A percentile compares a stretch with the other conserved stretches of the same genome.
Conservation (phyloP, 2,888 invertebrate genomes). For the Orthonevra nobilis region DNA sequence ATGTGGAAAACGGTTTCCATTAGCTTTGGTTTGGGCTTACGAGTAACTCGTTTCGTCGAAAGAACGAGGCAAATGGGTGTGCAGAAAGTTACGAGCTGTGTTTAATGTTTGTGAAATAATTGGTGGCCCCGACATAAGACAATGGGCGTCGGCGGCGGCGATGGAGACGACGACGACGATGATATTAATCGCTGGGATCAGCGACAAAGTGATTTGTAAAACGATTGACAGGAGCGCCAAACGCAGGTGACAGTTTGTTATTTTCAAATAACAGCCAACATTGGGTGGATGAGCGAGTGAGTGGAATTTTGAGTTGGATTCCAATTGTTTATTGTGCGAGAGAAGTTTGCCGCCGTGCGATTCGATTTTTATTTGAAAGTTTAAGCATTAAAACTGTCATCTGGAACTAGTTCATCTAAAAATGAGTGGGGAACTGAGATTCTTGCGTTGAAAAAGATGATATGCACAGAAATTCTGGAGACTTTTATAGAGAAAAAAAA, state of each 20-base stretch:
- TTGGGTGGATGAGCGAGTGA: background rate
- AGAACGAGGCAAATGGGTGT: slow-evolving; percentile 28
- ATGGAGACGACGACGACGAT: slow-evolving; percentile 5
- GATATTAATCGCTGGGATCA: slow-evolving; percentile 52
- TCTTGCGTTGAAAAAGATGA: too few species aligned
- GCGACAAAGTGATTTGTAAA: slow-evolving; percentile 55
- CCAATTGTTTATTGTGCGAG: background rate
- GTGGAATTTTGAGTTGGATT: slow-evolving; percentile 31
- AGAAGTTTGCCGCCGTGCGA: slow-evolving; percentile 4
- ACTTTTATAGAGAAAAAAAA: too few species aligned
- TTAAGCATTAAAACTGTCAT: too few species aligned
- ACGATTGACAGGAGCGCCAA: slow-evolving; percentile 57
- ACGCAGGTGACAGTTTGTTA: slow-evolving; percentile 42
- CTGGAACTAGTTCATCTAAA: too few species aligned
- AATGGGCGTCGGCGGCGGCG: slow-evolving; percentile 37
- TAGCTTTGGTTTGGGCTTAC: background rate
- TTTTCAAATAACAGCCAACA: slow-evolving; percentile 15
- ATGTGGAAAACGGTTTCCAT: slow-evolving; percentile 36
- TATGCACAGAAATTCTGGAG: too few species aligned
- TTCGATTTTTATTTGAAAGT: too few species aligned
- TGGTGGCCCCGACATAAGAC: slow-evolving; percentile 29
- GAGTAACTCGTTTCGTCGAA: background rate
- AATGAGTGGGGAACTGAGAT: too few species aligned
- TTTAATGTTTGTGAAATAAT: slow-evolving; percentile 46
- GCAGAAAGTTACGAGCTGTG: slow-evolving; percentile 39